Evolutionary conservation across 1,140 invertebrate species (phyloP), one percentile per base, ranked within the genome.

Genomic region (Drosophila suzukii): DNA sequence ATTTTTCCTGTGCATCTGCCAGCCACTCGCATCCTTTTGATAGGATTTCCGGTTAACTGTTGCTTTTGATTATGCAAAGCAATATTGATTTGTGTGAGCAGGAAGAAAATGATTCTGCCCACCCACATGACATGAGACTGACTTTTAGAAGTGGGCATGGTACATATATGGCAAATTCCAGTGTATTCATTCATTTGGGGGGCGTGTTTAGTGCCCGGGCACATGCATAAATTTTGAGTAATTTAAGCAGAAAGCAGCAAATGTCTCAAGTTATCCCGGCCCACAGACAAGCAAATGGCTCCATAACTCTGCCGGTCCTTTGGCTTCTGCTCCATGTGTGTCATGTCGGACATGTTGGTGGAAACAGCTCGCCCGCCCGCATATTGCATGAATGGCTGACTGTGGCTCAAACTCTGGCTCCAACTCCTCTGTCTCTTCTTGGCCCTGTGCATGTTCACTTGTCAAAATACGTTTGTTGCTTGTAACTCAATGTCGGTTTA

Each of bases 401-500:
- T 61, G 44, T 43, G 67, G 46, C 62, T 78, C 20, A 11, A 43
- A 59, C 53, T 67, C 59, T 47, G 15, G 5, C n/a, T 27, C 59
- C 57, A n/a, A 2, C 7, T 6, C n/a, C 57, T 65, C 60, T 70
- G 15, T 41, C 53, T 41, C 60, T 75, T 75, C 62, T 51, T 76
- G 65, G 51, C 60, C 58, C 58, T 66, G 83, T 76, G 81, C 79
- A 88, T 86, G 83, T 86, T 82, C 79, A 79, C 79, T 88, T 86
- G 83, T 86, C 83, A 86, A 86, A 86, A 86, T 88, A 79, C 83
- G 79, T 86, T 86, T 86, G 83, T 83, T 82, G 83, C 79, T 79
- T 86, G 83, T 86, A 79, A 83, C 83, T 86, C 83, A 88, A 76
- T 88, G 83, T 86, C 82, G 83, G 78, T 73, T 86, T 88, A 79